Conservation (phyloP, 2,113 vertebrate species). For the Rousettus leschenaultii region DNA sequence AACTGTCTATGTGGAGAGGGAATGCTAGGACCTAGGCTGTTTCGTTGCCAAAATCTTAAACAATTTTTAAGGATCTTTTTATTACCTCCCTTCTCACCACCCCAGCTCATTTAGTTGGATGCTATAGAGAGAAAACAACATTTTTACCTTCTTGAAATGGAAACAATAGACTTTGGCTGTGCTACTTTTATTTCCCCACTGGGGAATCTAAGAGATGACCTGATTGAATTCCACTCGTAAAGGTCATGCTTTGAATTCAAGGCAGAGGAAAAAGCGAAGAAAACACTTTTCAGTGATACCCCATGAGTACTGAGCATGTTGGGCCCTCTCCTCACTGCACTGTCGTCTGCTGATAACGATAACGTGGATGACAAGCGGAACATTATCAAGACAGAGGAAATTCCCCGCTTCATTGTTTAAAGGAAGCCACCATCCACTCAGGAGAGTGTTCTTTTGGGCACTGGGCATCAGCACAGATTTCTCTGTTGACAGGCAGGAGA, state of each 20-base stretch:
- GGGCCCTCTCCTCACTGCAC: neutral
- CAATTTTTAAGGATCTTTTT: neutral
- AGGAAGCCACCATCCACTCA: conserved; percentile 35
- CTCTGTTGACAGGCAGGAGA: neutral
- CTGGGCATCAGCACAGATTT: neutral
- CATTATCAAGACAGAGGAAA: conserved; percentile 73
- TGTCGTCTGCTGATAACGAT: conserved; percentile 73
- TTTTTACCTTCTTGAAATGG: conserved; percentile 39
- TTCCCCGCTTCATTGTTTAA: conserved; percentile 63
- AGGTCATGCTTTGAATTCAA: conserved; percentile 73
- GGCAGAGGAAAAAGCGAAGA: conserved; percentile 54
- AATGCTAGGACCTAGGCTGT: neutral
- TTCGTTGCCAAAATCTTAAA: neutral
- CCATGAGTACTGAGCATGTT: neutral
- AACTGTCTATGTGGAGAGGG: neutral
- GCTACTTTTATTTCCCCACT: conserved; percentile 55
- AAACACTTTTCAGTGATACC: conserved; percentile 55
- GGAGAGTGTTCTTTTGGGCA: neutral
- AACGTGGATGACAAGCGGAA: conserved; percentile 44
- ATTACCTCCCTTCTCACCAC: neutral
- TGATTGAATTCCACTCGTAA: conserved; percentile 60
- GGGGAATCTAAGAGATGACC: conserved; percentile 70
- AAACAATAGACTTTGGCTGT: conserved; percentile 59
- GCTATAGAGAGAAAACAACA: neutral
- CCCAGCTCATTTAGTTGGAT: neutral